Conservation (phyloP, 2,797 vertebrate species). For the Lepus townsendii region DNA sequence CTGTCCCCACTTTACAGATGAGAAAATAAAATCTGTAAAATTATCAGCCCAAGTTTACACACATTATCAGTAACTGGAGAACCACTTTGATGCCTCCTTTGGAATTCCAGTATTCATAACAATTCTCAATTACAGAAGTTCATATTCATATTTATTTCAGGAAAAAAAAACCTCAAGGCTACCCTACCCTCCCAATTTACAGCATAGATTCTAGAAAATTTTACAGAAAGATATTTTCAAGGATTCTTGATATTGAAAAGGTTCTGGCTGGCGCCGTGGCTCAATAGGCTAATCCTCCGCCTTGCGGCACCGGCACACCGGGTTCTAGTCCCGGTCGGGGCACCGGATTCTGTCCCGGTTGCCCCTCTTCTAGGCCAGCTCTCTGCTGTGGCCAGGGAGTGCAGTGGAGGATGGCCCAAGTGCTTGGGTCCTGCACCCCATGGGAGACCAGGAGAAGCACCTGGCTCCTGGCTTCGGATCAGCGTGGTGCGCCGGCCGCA, state of each 20-base stretch:
- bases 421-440: too few species aligned
- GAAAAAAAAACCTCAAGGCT: neutral
- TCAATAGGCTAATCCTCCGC: too few species aligned
- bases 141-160: constrained; percentile 40
- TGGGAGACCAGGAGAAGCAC: too few species aligned
- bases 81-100: neutral
- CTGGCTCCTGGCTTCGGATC: too few species aligned
- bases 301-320: too few species aligned
- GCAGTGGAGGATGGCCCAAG: too few species aligned
- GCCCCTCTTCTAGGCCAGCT: too few species aligned
- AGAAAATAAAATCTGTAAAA: constrained; percentile 31
- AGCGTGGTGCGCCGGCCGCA: too few species aligned
- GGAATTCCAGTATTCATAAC: neutral
- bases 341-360: too few species aligned
- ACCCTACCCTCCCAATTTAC: neutral
- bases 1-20: constrained; percentile 2
- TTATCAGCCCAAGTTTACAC: neutral
- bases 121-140: neutral
- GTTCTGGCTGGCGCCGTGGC: neutral
- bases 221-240: neutral
- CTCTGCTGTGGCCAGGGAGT: too few species aligned
- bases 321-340: too few species aligned
- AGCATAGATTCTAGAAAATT: neutral
- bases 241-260: constrained; percentile 27
- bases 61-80: constrained; percentile 1